Evolutionary conservation across 2,888 invertebrate species (phyloP).

Genomic region (Mesochorus sp.): DNA sequence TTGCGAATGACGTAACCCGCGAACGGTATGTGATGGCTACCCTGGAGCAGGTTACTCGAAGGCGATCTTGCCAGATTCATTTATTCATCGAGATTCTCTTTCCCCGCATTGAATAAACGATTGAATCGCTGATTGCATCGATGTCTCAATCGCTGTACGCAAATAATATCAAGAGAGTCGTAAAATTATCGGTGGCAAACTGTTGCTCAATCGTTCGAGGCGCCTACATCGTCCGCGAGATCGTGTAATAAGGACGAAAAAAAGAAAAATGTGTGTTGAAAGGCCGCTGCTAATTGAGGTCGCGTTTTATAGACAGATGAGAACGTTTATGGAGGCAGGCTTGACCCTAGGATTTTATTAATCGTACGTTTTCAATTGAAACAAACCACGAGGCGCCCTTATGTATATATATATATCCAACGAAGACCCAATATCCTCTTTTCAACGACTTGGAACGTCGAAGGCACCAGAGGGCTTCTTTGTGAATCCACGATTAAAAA

Average conservation of each 20-base stretch:
- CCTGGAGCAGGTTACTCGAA: no score
- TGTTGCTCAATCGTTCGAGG: conserved; percentile 31
- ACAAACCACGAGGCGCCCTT: not conserved
- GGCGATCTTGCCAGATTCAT: no score
- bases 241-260: conserved; percentile 22
- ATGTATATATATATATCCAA: no score
- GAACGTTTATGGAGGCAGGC: not conserved
- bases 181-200: conserved; percentile 52
- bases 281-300: conserved; percentile 13
- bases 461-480: no score
- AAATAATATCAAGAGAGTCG: conserved; percentile 24
- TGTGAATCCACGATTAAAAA: not conserved
- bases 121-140: no score
- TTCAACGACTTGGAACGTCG: no score
- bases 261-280: no score
- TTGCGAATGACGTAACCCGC: not conserved
- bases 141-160: no score
- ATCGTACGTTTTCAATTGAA: not conserved
- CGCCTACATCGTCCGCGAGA: conserved; percentile 11
- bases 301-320: not conserved
- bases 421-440: no score
- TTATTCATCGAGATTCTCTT: no score
- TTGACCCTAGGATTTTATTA: conserved; percentile 1
- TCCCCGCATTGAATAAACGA: no score
- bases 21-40: no score